These are phyloP conservation scores for Helleia helle DNA, from an alignment of 2,888 invertebrate species.

Conservation along the genomic window DNA sequence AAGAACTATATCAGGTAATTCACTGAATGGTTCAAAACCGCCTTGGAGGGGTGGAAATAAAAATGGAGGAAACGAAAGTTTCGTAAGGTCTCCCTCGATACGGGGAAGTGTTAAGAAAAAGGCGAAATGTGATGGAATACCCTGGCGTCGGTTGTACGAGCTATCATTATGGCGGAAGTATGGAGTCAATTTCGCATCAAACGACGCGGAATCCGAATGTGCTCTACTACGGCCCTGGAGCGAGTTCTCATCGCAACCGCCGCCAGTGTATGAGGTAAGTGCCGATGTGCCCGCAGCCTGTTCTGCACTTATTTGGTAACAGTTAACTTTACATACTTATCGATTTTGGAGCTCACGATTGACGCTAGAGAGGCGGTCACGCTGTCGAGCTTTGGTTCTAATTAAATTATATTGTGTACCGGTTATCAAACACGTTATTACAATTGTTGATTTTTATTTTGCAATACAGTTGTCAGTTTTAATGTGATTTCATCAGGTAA, in stretches of 20 bases:
- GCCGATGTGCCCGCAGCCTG: slow-evolving; percentile 22
- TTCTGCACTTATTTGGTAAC: slow-evolving; percentile 46
- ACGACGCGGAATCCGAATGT: slow-evolving; percentile 55
- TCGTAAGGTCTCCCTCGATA: slow-evolving; percentile 51
- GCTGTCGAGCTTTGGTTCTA: slow-evolving; percentile 26
- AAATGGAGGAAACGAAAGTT: slow-evolving; percentile 44
- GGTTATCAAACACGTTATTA: slow-evolving; percentile 11
- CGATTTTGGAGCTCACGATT: slow-evolving; percentile 32
- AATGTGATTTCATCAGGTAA: neutral
- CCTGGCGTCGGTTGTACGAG: slow-evolving; percentile 73
- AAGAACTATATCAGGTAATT: slow-evolving; percentile 42
- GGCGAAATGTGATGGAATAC: slow-evolving; percentile 51
- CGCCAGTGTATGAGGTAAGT: slow-evolving; percentile 56
- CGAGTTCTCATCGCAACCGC: slow-evolving; percentile 46
- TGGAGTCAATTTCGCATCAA: slow-evolving; percentile 57
- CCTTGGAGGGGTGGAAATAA: slow-evolving; percentile 61
- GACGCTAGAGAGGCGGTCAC: slow-evolving; percentile 33
- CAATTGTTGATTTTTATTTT: slow-evolving; percentile 9
- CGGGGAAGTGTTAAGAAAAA: slow-evolving; percentile 61
- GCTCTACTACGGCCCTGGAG: slow-evolving; percentile 55
- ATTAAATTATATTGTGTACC: slow-evolving; percentile 25
- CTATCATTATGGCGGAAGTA: slow-evolving; percentile 71
- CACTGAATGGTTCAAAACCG: slow-evolving; percentile 47
- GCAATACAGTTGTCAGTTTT: slow-evolving; percentile 9
- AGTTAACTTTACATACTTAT: slow-evolving; percentile 34